These are phyloP conservation scores for Drosophila sp. DNA, from an alignment of 1,140 invertebrate genomes.

Conservation along the genomic window DNA sequence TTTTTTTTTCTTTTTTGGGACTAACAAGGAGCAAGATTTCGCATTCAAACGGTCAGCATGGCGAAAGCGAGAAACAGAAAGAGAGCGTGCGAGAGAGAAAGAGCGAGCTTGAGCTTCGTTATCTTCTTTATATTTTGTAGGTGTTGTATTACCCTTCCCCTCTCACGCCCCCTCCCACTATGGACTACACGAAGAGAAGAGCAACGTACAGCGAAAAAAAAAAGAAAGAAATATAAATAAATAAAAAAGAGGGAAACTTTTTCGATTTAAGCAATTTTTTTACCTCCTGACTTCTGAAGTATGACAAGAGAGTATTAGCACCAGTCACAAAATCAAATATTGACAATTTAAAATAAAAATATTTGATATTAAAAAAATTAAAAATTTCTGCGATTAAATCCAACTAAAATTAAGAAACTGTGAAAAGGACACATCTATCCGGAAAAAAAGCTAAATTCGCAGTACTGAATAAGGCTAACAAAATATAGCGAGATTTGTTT, in stretches of 20 bases:
- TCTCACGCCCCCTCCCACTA: background rate
- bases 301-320: background rate
- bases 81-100: background rate
- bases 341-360: background rate
- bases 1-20: slow-evolving; percentile 21
- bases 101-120: slow-evolving; percentile 51
- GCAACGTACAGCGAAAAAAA: slow-evolving; percentile 31
- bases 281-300: slow-evolving; percentile 13
- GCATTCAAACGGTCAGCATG: slow-evolving; percentile 49
- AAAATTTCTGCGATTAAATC: no score
- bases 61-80: background rate
- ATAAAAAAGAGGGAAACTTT: slow-evolving; percentile 56
- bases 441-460: no score
- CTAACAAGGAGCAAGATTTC: slow-evolving; percentile 38
- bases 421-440: no score
- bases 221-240: slow-evolving; percentile 22
- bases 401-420: no score
- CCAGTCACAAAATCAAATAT: background rate
- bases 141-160: slow-evolving; percentile 30
- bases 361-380: background rate
- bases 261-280: slow-evolving; percentile 78
- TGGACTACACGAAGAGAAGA: slow-evolving; percentile 18
- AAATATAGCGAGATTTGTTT: no score
- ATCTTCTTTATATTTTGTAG: slow-evolving; percentile 63
- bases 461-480: no score